phyloP scores from a whole-genome alignment of 1,140 invertebrate species.

The Pinna nobilis region DNA sequence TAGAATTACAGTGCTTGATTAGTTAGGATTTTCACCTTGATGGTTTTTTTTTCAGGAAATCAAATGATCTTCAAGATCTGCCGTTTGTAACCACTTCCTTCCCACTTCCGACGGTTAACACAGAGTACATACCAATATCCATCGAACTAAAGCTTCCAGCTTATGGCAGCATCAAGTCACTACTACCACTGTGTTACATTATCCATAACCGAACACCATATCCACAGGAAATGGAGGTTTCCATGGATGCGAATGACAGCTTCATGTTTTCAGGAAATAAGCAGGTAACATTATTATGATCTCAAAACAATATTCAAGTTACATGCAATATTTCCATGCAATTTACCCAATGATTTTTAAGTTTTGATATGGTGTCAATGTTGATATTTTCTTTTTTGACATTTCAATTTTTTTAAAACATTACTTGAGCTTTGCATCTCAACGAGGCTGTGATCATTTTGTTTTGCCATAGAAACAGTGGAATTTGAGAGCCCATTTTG shows the following conservation, averaged over 20 bases:
- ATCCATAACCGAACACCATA: conserved; percentile 84
- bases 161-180: conserved; percentile 82
- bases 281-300: conserved; percentile 82
- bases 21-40: too few relatives aligned
- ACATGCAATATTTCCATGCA: not conserved
- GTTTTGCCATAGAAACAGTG: not conserved
- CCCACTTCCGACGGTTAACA: conserved; percentile 72
- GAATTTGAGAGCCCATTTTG: too few relatives aligned
- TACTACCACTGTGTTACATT: conserved; percentile 80
- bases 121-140: conserved; percentile 82
- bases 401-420: too few relatives aligned
- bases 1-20: too few relatives aligned
- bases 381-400: too few relatives aligned
- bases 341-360: too few relatives aligned
- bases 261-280: conserved; percentile 95
- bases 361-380: too few relatives aligned
- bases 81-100: conserved; percentile 72
- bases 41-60: conserved; percentile 34
- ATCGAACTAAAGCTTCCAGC: conserved; percentile 84
- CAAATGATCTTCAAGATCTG: conserved; percentile 45
- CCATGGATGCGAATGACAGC: conserved; percentile 87
- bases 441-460: conserved; percentile 22
- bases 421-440: too few relatives aligned
- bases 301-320: not conserved
- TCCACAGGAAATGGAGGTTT: conserved; percentile 84